Conservation (phyloP, 2,113 vertebrate species). For the Arenaria interpres region DNA sequence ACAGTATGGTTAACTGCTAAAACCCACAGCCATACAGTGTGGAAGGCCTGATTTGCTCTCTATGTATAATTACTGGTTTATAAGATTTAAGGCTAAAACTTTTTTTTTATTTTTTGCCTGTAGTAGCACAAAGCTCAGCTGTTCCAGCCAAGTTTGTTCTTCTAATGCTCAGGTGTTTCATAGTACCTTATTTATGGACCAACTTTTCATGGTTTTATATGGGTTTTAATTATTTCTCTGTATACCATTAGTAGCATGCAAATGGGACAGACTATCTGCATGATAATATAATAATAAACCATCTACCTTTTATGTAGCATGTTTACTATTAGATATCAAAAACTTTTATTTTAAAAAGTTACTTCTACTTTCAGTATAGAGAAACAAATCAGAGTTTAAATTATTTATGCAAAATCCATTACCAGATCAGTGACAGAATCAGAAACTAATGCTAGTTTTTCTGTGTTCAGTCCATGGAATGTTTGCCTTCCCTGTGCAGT, state of each 20-base stretch:
- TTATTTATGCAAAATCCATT: constrained; percentile 18
- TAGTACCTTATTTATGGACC: not conserved
- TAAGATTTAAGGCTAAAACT: not conserved
- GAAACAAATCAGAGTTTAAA: not conserved
- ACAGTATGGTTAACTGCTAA: not conserved
- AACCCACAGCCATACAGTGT: rapidly evolving
- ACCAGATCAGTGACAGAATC: not conserved
- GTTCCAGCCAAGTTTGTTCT: not conserved
- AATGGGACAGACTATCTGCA: not conserved
- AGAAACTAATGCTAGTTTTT: not conserved
- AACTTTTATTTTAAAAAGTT: not conserved
- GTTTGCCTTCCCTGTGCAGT: not conserved
- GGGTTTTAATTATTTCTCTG: not conserved
- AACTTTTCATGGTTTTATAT: not conserved
- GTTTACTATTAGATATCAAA: not conserved
- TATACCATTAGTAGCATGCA: not conserved
- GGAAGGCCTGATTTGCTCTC: not conserved
- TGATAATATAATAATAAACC: not conserved
- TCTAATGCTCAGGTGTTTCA: not conserved
- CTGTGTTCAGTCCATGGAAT: not conserved
- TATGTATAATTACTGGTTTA: not conserved
- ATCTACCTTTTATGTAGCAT: not conserved
- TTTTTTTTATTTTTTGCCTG: not conserved
- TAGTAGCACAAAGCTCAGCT: not conserved
- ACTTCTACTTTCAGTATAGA: not conserved